phyloP scores from a whole-genome alignment of 2,113 vertebrate genomes.

The Scalopus aquaticus region DNA sequence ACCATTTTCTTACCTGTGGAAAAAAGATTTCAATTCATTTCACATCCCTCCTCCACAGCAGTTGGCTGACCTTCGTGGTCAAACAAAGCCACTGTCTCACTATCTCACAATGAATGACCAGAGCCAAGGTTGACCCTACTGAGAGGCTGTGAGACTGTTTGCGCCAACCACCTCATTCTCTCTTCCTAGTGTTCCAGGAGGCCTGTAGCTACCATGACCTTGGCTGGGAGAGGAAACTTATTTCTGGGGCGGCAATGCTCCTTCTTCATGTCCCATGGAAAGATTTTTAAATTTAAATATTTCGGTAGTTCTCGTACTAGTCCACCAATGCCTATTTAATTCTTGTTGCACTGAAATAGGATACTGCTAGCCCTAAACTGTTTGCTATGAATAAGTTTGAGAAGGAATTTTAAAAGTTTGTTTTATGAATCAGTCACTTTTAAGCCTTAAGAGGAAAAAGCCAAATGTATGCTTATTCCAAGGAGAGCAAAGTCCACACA shows the following conservation, averaged over 20 bases:
- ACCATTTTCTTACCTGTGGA: not conserved
- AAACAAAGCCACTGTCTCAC: not conserved
- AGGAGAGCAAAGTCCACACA: not conserved
- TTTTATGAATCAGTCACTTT: constrained; percentile 9
- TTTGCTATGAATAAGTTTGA: not conserved
- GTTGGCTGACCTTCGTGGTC: not conserved
- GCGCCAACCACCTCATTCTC: not conserved
- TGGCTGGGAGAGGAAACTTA: not conserved
- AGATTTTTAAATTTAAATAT: not conserved
- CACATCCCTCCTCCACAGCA: not conserved
- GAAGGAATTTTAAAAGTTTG: not conserved
- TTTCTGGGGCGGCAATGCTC: not conserved
- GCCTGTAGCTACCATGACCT: not conserved
- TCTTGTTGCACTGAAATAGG: not conserved
- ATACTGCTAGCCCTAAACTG: not conserved
- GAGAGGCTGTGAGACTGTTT: not conserved
- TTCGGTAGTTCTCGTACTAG: not conserved
- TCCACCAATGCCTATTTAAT: constrained; percentile 30
- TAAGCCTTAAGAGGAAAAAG: not conserved
- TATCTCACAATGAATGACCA: not conserved
- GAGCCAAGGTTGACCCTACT: not conserved
- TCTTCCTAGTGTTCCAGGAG: not conserved
- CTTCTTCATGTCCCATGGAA: not conserved
- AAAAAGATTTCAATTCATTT: not conserved
- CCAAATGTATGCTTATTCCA: not conserved